These are phyloP conservation scores for Bambusicola thoracicus DNA, from an alignment of 2,113 vertebrate genomes.

Conservation along the genomic window DNA sequence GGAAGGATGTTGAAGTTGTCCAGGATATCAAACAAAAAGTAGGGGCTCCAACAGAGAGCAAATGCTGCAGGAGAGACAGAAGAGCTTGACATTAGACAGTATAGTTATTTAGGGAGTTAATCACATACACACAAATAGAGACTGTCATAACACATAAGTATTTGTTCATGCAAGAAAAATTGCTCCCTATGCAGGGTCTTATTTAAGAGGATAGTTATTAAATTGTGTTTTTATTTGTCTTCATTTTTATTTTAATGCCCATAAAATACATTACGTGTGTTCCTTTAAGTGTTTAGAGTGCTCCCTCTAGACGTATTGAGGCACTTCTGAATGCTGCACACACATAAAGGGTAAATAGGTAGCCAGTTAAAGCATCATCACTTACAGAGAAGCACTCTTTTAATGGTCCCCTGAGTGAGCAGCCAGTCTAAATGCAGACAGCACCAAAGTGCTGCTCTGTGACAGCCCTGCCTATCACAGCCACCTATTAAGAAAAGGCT, in stretches of 20 bases:
- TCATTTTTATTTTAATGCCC: slow-evolving; percentile 46
- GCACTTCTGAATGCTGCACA: slow-evolving; percentile 13
- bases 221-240: slow-evolving; percentile 25
- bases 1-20: slow-evolving; percentile 84
- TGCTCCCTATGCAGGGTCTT: background rate
- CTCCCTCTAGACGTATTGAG: slow-evolving; percentile 22
- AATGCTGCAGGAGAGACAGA: slow-evolving; percentile 43
- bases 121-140: background rate
- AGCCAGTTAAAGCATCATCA: slow-evolving; percentile 53
- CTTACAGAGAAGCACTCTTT: slow-evolving; percentile 34
- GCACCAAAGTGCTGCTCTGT: fast-evolving
- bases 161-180: background rate
- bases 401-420: slow-evolving; percentile 29
- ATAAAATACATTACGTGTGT: slow-evolving; percentile 22
- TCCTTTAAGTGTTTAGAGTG: slow-evolving; percentile 43
- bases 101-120: background rate
- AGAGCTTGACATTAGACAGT: background rate
- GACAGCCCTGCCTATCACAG: background rate
- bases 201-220: slow-evolving; percentile 48
- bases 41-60: slow-evolving; percentile 82
- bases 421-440: slow-evolving; percentile 5
- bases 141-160: background rate
- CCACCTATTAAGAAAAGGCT: background rate
- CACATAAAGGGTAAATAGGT: slow-evolving; percentile 56
- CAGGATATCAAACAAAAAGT: slow-evolving; percentile 84